phyloP scores from a whole-genome alignment of 2,113 vertebrate genomes.

The Puffinus mauretanicus region DNA sequence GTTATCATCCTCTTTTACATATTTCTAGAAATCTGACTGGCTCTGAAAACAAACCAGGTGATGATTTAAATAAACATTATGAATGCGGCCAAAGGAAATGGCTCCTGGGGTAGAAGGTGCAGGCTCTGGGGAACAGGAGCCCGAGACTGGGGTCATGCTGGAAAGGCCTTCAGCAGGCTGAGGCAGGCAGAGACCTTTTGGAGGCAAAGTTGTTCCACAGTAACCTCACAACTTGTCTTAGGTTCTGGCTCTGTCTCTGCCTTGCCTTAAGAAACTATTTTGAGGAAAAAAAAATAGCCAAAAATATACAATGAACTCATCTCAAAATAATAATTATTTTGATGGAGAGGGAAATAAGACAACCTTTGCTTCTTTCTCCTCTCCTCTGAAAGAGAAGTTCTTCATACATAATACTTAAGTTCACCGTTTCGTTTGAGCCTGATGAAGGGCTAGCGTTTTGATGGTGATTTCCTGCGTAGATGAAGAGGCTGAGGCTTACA shows the following conservation, averaged over 20 bases:
- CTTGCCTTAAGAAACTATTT: not conserved
- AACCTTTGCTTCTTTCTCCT: not conserved
- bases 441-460: not conserved
- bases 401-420: not conserved
- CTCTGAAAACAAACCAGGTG: conserved; percentile 6
- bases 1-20: not conserved
- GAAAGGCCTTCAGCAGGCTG: not conserved
- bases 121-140: not conserved
- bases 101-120: not conserved
- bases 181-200: not conserved
- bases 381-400: not conserved
- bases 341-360: not conserved
- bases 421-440: not conserved
- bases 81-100: not conserved
- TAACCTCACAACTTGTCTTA: conserved; percentile 20
- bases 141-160: not conserved
- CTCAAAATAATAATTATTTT: conserved; percentile 18
- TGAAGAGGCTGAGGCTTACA: not conserved
- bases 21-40: conserved; percentile 20
- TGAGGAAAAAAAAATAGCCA: not conserved
- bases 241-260: conserved; percentile 1
- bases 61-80: not conserved
- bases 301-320: conserved; percentile 13
- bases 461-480: not conserved
- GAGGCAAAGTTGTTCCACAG: not conserved